Evolutionary conservation across 2,113 vertebrate genomes (phyloP), one percentile per base, ranked within the genome.

Genomic region (Malaclemys terrapin): DNA sequence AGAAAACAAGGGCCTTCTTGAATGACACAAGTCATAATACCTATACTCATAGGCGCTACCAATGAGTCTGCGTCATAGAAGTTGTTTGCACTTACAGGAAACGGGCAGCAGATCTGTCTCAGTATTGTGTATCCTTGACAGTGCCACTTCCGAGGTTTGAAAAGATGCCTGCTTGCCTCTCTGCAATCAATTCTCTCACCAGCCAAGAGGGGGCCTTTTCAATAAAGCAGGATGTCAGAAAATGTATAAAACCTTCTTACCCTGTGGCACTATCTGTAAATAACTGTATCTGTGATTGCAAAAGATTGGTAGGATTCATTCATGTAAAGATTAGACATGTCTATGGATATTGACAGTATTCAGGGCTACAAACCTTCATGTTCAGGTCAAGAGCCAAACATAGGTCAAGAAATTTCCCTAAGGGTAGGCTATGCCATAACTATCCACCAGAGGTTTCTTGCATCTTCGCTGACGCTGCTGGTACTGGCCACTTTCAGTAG

Each of bases 71-170:
- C 83, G 75, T 91, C 88, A 45, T 62, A 83, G 50, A 89, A 9
- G 75, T 94, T 94, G 31, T 45, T 91, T 94, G 83, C 81, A 16
- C 84, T 94, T 57, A 45, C 29, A 89, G 57, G 69, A 72, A 76
- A 81, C 8, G 45, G 94, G 78, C 85, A 75, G 62, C 35, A 59
- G 89, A 95, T 85, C 89, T 96, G 87, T 89, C 91, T 96, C 83
- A 79, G 31, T 89, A 56, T 84, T 85, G 83, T 42, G n/a, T 95
- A 90, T 80, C 89, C 79, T 93, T 82, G 94, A 29, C 56, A 91
- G 89, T 95, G 91, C 95, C 90, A 92, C 93, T 87, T 97, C 84
- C 85, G 0, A 84, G 85, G 88, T 56, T 95, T 96, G 84, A 92
- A 0, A 24, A 0, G 1, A 88, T 96, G 83, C 83, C 93, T 11